Evolutionary conservation across 2,797 vertebrate genomes (phyloP).

Genomic region (Astyanax mexicanus): DNA sequence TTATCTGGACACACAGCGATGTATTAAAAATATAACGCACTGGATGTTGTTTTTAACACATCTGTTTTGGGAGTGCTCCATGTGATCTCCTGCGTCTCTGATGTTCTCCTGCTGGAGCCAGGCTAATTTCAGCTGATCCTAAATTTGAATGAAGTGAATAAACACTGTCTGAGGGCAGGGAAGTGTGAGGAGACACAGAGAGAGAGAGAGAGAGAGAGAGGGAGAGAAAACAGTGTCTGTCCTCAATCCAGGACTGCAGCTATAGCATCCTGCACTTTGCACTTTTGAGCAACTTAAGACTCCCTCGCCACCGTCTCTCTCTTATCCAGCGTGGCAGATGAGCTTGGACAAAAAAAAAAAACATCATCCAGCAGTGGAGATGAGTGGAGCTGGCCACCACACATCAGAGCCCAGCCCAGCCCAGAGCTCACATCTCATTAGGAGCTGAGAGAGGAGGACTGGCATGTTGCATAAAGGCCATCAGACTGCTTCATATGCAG

Average conservation of each 20-base stretch:
- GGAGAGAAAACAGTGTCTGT: background rate
- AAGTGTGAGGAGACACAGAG: background rate
- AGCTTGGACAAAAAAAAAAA: slow-evolving; percentile 6
- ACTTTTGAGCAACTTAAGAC: background rate
- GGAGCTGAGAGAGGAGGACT: slow-evolving; percentile 4
- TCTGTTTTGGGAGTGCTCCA: slow-evolving; percentile 8
- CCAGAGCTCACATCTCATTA: slow-evolving; percentile 37
- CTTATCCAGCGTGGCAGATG: slow-evolving; percentile 24
- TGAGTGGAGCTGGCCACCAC: slow-evolving; percentile 10
- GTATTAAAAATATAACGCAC: background rate
- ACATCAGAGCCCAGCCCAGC: background rate
- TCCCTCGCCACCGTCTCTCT: background rate
- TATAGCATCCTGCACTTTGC: slow-evolving; percentile 2
- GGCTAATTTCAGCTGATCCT: slow-evolving; percentile 38
- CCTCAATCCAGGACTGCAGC: background rate
- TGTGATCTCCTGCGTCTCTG: slow-evolving; percentile 6
- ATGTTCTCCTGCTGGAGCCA: slow-evolving; percentile 12
- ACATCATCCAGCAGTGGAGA: slow-evolving; percentile 33
- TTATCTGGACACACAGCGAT: background rate
- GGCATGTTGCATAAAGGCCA: slow-evolving; percentile 39
- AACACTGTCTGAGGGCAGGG: slow-evolving; percentile 23
- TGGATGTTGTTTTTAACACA: background rate
- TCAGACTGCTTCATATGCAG: slow-evolving; percentile 34
- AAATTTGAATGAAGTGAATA: slow-evolving; percentile 33
- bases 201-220: too few species aligned